These are phyloP conservation scores for Plestiodon gilberti DNA, from an alignment of 2,113 vertebrate species.

Conservation along the genomic window DNA sequence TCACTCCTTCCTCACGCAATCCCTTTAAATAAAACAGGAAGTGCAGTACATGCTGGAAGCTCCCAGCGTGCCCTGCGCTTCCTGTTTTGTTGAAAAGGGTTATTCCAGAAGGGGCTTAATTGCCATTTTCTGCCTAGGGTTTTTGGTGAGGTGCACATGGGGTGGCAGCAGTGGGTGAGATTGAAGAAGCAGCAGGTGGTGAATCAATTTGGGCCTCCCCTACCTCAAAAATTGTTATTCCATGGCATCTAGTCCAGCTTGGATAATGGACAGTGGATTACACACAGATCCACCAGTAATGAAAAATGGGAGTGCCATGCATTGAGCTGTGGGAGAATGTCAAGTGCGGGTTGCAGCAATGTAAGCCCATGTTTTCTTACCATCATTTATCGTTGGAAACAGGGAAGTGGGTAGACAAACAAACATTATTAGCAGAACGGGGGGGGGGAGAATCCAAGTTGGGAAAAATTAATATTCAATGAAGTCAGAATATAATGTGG, in stretches of 20 bases:
- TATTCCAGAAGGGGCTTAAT: no score
- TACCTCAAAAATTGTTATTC: slow-evolving; percentile 26
- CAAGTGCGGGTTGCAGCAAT: not conserved
- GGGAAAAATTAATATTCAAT: not conserved
- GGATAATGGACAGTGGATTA: slow-evolving; percentile 28
- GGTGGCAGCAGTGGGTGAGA: no score
- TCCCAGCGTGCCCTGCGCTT: no score
- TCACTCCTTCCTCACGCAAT: no score
- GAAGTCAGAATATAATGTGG: not conserved
- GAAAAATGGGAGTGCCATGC: not conserved
- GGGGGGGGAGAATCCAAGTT: not conserved
- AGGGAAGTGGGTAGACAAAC: not conserved
- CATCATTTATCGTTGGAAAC: not conserved
- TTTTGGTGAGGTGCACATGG: no score
- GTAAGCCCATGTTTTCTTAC: not conserved
- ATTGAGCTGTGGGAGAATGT: slow-evolving; percentile 20
- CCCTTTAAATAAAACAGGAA: no score
- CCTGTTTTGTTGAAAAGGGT: no score
- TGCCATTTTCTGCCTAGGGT: no score
- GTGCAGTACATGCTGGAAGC: no score
- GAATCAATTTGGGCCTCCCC: not conserved
- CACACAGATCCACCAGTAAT: slow-evolving; percentile 20
- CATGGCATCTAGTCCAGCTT: slow-evolving; percentile 22
- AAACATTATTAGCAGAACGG: not conserved
- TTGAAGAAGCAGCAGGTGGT: no score